phyloP scores from a whole-genome alignment of 2,113 vertebrate species.

The Ceyx margarethae region DNA sequence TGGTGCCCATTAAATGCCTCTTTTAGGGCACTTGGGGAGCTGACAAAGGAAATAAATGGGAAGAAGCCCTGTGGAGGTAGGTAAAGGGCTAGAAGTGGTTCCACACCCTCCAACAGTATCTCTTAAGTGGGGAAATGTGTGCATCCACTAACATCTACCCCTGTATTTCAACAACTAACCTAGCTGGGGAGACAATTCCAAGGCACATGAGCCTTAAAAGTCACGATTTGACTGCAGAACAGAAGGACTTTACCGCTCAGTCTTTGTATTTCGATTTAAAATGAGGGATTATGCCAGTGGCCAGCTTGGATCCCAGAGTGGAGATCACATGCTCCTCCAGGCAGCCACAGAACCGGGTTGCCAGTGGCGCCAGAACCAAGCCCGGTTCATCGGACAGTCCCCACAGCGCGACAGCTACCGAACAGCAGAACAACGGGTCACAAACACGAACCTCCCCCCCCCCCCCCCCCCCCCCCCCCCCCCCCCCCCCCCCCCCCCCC shows the following conservation, averaged over 20 bases:
- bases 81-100: neutral
- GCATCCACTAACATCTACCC: rapidly evolving
- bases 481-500: rapidly evolving
- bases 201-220: neutral
- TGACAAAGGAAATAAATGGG: neutral
- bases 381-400: rapidly evolving
- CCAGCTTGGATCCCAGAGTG: neutral
- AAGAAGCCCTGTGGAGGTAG: neutral
- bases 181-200: neutral
- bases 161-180: neutral
- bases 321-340: rapidly evolving
- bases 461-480: rapidly evolving
- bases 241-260: neutral
- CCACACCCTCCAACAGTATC: rapidly evolving
- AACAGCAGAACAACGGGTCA: rapidly evolving
- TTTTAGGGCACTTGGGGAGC: rapidly evolving
- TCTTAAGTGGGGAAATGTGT: neutral
- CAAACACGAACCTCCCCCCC: neutral
- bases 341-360: rapidly evolving
- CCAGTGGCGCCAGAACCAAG: rapidly evolving
- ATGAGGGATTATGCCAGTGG: neutral
- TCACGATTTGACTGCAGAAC: neutral
- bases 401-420: rapidly evolving
- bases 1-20: rapidly evolving
- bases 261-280: rapidly evolving